Evolutionary conservation across 2,888 invertebrate species (phyloP), one percentile per base, ranked within the genome.

Genomic region (Lysandra bellargus): DNA sequence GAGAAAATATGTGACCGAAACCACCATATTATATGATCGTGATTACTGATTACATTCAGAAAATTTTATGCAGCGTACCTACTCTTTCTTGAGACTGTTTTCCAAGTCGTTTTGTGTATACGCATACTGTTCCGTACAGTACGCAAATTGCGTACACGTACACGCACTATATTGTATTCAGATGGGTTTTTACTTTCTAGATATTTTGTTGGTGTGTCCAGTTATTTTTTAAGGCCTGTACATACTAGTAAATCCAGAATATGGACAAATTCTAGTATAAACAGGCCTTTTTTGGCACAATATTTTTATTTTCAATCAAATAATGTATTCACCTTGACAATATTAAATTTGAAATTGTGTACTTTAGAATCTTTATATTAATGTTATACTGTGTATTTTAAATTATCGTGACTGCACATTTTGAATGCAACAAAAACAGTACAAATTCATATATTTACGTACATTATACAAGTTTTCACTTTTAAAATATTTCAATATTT

Each of bases 121-220:
- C 23, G 64, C 30, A 64, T 12, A 3, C 14, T 33, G 33, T 30
- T 64, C 30, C 61, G 61, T 61, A 61, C 23, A n/a, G n/a, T n/a
- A 61, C n/a, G 60, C 60, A n/a, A 60, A 60, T 60, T n/a, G n/a
- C 60, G 60, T 60, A 60, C 61, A 6, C 61, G 61, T 61, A 17
- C 7, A 61, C 23, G 23, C 64, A 30, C 64, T 57, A 57, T 57
- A 17, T 57, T 57, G 2, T 23, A 64, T 64, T 57, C 17, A 57
- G 9, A 12, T 2, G 64, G 64, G 30, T 64, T 64, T 61, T 30
- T 33, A 37, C 14, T 69, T 69, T 69, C 69, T 69, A 69, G 33
- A 69, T 33, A 33, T 69, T 69, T 69, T 69, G 14, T 69, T 69
- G 33, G 69, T 33, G 69, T 69, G 33, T 69, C 69, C 17, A 69